These are phyloP conservation scores for Psophia crepitans DNA, from an alignment of 2,113 vertebrate genomes.

Conservation along the genomic window DNA sequence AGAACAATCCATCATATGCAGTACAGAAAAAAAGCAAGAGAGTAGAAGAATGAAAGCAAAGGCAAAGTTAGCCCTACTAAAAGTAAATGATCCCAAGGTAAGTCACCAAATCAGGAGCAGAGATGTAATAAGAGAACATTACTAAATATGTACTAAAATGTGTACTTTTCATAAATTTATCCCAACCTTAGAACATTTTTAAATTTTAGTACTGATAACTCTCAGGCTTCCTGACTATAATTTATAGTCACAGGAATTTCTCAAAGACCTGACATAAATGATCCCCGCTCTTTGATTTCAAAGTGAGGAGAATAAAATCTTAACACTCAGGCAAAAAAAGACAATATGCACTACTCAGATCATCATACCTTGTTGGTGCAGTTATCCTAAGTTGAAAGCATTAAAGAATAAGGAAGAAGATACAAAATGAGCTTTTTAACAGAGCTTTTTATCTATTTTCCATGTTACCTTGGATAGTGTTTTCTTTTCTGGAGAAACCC, in stretches of 20 bases:
- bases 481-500: not conserved
- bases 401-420: constrained; percentile 69
- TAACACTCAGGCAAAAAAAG: not conserved
- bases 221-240: not conserved
- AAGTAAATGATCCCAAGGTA: not conserved
- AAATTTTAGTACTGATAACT: not conserved
- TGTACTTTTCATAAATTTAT: not conserved
- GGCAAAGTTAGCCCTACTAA: not conserved
- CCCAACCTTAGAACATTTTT: not conserved
- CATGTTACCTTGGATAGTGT: not conserved
- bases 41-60: not conserved
- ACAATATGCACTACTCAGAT: not conserved
- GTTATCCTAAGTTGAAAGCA: constrained; percentile 91
- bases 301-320: not conserved
- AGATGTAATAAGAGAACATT: not conserved
- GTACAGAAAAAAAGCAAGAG: not conserved
- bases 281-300: not conserved
- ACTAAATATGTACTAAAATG: not conserved
- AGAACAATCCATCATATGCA: not conserved
- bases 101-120: not conserved
- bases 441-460: not conserved
- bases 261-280: not conserved
- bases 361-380: constrained; percentile 95
- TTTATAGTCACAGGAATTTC: not conserved
- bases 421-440: constrained; percentile 49